Percentiles rank a stretch among this genome's conserved stretches.
phyloP scores from a whole-genome alignment of 1,140 invertebrate species.

The Thaumatotibia leucotreta region DNA sequence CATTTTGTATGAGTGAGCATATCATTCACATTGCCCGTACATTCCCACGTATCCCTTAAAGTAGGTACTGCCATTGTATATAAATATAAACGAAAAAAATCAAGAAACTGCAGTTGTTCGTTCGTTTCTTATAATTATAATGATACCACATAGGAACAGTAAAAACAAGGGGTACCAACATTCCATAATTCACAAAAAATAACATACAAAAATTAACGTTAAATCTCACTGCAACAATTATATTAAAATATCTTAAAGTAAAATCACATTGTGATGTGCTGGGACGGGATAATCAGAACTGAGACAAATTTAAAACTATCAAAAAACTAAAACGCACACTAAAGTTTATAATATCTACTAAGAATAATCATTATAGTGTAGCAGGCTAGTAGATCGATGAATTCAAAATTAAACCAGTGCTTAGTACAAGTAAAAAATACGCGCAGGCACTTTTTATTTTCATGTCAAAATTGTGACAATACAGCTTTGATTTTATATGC shows the following conservation, averaged over 20 bases:
- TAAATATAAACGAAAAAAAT: constrained; percentile 19
- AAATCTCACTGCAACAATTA: constrained; percentile 19
- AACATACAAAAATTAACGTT: constrained; percentile 26
- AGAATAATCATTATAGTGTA: background rate
- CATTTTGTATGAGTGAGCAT: constrained; percentile 47
- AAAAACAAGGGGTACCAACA: constrained; percentile 37
- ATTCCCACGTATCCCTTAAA: constrained; percentile 34
- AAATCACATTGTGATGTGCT: constrained; percentile 22
- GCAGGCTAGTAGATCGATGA: background rate
- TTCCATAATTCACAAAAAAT: constrained; percentile 25
- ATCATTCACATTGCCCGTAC: constrained; percentile 35
- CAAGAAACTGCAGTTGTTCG: constrained; percentile 21
- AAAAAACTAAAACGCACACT: constrained; percentile 13
- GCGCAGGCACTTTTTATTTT: no score
- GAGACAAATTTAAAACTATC: constrained; percentile 16
- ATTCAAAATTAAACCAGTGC: background rate
- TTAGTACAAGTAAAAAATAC: no score
- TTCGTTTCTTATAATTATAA: constrained; percentile 44
- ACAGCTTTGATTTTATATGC: no score
- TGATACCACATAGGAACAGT: constrained; percentile 36
- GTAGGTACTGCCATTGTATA: constrained; percentile 29
- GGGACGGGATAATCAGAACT: constrained; percentile 24
- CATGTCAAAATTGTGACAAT: no score
- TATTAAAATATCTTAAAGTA: constrained; percentile 17
- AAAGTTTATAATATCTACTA: background rate